Evolutionary conservation across 2,888 invertebrate species (phyloP).

Genomic region (Epinotia nisella): DNA sequence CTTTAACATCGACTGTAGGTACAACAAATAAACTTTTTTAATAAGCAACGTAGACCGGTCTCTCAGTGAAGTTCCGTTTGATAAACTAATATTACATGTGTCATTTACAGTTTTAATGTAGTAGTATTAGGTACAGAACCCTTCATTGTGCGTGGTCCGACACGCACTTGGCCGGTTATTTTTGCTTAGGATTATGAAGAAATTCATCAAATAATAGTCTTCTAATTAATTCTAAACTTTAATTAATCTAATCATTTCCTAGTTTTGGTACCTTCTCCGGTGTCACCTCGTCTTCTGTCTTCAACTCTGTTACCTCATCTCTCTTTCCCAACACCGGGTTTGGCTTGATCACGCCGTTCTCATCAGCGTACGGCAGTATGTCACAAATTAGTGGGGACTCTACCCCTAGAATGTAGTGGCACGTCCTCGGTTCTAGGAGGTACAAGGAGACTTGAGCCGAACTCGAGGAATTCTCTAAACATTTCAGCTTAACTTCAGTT

Average conservation of each 20-base stretch:
- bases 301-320: constrained; percentile 51
- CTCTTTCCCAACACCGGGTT: constrained; percentile 52
- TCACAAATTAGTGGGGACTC: constrained; percentile 96
- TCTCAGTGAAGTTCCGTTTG: no score
- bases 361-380: constrained; percentile 91
- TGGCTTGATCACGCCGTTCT: constrained; percentile 87
- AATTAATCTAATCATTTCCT: constrained; percentile 64
- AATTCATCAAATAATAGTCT: constrained; percentile 15
- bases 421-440: constrained; percentile 95
- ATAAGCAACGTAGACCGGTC: no score
- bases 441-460: constrained; percentile 94
- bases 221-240: constrained; percentile 33
- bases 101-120: no score
- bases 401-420: constrained; percentile 97
- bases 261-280: constrained; percentile 57
- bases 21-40: no score
- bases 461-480: constrained; percentile 88
- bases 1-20: no score
- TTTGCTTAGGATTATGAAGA: no score
- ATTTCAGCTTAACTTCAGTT: constrained; percentile 94
- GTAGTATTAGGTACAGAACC: no score
- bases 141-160: no score
- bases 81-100: no score
- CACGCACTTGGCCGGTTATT: no score
- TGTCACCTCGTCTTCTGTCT: constrained; percentile 55